Evolutionary conservation across 1,140 invertebrate species (phyloP), one percentile per base, ranked within the genome.

Genomic region (Zaprionus inermis): DNA sequence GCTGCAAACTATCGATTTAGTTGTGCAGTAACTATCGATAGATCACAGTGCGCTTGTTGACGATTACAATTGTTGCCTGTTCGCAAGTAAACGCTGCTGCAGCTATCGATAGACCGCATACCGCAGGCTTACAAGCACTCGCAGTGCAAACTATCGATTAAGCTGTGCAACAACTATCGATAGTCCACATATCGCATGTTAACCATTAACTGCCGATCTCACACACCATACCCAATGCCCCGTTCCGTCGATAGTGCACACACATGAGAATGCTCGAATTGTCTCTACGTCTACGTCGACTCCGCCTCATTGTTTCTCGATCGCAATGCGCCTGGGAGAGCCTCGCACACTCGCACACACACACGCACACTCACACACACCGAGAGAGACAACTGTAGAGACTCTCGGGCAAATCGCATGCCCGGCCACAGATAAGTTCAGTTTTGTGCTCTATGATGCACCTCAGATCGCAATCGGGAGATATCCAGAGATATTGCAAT

Each of bases 401-500:
- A 51, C 30, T 14, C 30, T 63, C 38, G 49, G 32, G 56, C 22
- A 67, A 59, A 72, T 72, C 69, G 69, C 69, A 72, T 72, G 74
- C 74, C 34, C 56, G 51, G 52, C 46, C 46, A 59, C 49, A 82
- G 57, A 81, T 82, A 81, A 76, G 72, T 81, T 82, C 76, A 77
- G 63, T 73, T 44, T 76, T 78, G 76, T 83, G 74, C 69, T 70
- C 64, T 74, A 76, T 77, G 76, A 79, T 79, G 81, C 76, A 80
- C 72, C 72, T 51, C 24, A 78, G 82, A 86, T 86, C 82, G 83
- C 70, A 60, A 86, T 88, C 83, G 63, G 20, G 28, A 79, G 83
- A 88, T 86, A 81, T 80, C 54, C 72, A 70, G 52, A 73, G 83
- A 86, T 86, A 88, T 79, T 88, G 83, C 83, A 86, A 86, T 86